These are phyloP conservation scores for Glandiceps talaboti DNA, from an alignment of 53 echinoderm and acorn worm species.

Conservation along the genomic window DNA sequence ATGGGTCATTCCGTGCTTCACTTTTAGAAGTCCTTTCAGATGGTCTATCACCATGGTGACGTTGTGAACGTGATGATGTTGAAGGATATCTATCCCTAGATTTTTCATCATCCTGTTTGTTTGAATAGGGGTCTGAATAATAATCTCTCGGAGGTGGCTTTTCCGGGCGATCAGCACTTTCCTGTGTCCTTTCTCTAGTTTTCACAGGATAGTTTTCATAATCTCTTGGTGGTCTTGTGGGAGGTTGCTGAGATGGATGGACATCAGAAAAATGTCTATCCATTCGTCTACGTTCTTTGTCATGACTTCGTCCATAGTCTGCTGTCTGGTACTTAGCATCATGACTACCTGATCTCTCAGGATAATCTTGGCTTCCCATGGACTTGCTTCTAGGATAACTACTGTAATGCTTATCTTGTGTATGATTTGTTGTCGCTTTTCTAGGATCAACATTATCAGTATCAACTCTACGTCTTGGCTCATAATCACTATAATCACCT, in stretches of 20 bases:
- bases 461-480: not conserved
- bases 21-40: not conserved
- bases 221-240: not conserved
- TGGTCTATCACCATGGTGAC: not conserved
- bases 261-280: not conserved
- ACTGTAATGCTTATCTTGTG: conserved; percentile 13
- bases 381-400: conserved; percentile 22
- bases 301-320: conserved; percentile 4
- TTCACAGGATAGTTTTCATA: not conserved
- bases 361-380: conserved; percentile 15
- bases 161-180: not conserved
- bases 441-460: not conserved
- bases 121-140: not conserved
- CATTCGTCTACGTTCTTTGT: conserved; percentile 7
- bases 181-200: not conserved
- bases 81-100: not conserved
- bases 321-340: conserved; percentile 23
- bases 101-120: not conserved
- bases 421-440: conserved; percentile 1
- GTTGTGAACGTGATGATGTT: not conserved
- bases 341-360: conserved; percentile 11
- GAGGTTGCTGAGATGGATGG: not conserved
- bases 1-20: not conserved
- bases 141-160: not conserved
- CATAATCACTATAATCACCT: conserved; percentile 20